Base-by-base conservation (phyloP, 2,797 vertebrate genomes). In the Tarsius wallacei region DNA sequence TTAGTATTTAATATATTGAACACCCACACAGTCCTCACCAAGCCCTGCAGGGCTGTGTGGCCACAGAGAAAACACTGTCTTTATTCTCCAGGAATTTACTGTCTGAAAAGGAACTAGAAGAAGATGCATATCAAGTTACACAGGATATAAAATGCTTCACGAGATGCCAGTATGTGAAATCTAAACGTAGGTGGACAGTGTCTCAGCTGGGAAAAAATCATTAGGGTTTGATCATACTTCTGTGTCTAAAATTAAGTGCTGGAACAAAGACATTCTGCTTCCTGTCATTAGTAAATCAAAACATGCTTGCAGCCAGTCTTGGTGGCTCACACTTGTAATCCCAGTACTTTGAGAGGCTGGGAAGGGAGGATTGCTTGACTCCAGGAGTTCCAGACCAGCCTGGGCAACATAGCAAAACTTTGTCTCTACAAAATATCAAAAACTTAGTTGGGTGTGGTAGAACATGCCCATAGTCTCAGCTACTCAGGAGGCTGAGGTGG, bases 41-140 rank as follows among this genome's bases (percentile, higher is more conserved):
- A 90, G 81, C 81, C 76, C 47, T 31, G 6, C 10, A 31, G 70
- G 31, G 83, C 42, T 93, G 76, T 51, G 21, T 7, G 42, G 82
- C 70, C 97, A 57, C 47, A 2, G 51, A 94, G 49, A 83, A 95
- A 94, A 93, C 51, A 42, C 22, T 93, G 49, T 76, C 47, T 93
- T 93, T 97, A 66, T 93, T 93, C 78, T 97, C 88, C 53, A 91
- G 80, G 80, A 89, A 96, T 97, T 73, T 93, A 77, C 49, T 81
- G 26, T 88, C 91, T 71, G 61, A 42, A 42, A 28, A 92, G 80
- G 74, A 97, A 95, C 80, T 9, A 78, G 51, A 49, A 61, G n/a
- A 73, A 68, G 71, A 61, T 74, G n/a, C 0, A 0, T 64, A 68
- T 47, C 36, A 68, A 86, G 53, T 74, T 59, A 90, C 28, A 33